These are phyloP conservation scores for Istiophorus platypterus DNA, from an alignment of 2,113 vertebrate genomes.

Conservation along the genomic window DNA sequence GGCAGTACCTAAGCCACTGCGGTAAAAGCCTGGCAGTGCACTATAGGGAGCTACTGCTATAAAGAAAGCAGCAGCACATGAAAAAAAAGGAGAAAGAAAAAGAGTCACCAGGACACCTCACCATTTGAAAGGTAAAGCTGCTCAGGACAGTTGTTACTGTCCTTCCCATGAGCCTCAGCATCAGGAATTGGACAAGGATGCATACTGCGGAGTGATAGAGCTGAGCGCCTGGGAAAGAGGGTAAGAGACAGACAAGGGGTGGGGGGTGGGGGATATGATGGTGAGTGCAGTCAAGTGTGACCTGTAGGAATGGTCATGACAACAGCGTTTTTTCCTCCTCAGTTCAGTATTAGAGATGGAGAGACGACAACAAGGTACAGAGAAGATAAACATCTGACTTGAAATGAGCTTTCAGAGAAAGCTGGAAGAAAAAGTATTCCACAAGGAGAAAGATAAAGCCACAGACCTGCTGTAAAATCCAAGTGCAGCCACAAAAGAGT, in stretches of 20 bases:
- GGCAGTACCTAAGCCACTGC: conserved; percentile 19
- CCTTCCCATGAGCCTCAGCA: conserved; percentile 97
- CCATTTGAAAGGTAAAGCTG: conserved; percentile 96
- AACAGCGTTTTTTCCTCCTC: conserved; percentile 42
- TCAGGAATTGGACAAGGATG: conserved; percentile 92
- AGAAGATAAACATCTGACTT: conserved; percentile 21
- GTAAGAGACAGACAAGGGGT: neutral
- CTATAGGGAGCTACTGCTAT: neutral
- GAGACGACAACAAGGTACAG: conserved; percentile 9
- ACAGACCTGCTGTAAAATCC: conserved; percentile 83
- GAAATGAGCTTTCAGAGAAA: conserved; percentile 38
- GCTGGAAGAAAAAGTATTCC: neutral
- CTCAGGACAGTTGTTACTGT: conserved; percentile 90
- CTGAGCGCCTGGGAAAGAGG: conserved; percentile 87
- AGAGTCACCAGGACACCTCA: conserved; percentile 73
- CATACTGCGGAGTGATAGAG: conserved; percentile 92
- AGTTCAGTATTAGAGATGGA: conserved; percentile 37
- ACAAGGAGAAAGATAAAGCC: conserved; percentile 51
- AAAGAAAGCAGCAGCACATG: neutral
- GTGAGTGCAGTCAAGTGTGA: conserved; percentile 55
- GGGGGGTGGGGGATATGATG: neutral
- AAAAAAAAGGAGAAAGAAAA: neutral
- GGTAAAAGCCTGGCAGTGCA: conserved; percentile 14
- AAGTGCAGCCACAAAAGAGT: conserved; percentile 74
- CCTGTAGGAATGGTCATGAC: conserved; percentile 39